These are phyloP conservation scores for Cyclura pinguis DNA, from an alignment of 2,797 vertebrate species.

Conservation along the genomic window DNA sequence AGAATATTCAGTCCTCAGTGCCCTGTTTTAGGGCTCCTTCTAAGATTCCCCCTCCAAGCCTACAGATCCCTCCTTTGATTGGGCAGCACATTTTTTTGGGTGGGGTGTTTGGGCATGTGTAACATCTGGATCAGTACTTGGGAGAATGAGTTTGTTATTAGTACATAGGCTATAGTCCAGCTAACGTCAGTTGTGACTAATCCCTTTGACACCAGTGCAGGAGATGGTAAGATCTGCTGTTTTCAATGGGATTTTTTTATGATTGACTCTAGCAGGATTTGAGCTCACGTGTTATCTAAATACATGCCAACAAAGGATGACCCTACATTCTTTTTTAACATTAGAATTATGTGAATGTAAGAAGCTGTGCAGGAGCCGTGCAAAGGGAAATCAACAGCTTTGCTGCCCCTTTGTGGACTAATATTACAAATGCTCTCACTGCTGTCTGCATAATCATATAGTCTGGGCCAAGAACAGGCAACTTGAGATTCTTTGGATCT, in stretches of 20 bases:
- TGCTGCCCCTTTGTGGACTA: slow-evolving; percentile 15
- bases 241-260: too few species aligned
- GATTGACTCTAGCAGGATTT: too few species aligned
- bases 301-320: background rate
- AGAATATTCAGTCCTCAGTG: background rate
- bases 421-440: background rate
- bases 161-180: too few species aligned
- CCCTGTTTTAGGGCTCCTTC: background rate
- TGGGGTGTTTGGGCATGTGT: too few species aligned
- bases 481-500: background rate
- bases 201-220: too few species aligned
- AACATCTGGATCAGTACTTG: too few species aligned
- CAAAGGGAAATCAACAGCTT: background rate
- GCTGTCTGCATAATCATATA: background rate
- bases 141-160: too few species aligned
- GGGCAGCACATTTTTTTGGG: too few species aligned
- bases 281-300: too few species aligned
- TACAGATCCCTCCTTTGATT: too few species aligned
- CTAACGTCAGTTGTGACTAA: too few species aligned
- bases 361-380: background rate
- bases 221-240: too few species aligned
- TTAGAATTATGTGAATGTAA: background rate
- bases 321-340: background rate
- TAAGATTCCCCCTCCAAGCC: background rate
- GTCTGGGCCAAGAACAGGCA: background rate